Base-by-base conservation (phyloP, 1,140 invertebrate genomes). In the Yoshiicerus persimilis region DNA sequence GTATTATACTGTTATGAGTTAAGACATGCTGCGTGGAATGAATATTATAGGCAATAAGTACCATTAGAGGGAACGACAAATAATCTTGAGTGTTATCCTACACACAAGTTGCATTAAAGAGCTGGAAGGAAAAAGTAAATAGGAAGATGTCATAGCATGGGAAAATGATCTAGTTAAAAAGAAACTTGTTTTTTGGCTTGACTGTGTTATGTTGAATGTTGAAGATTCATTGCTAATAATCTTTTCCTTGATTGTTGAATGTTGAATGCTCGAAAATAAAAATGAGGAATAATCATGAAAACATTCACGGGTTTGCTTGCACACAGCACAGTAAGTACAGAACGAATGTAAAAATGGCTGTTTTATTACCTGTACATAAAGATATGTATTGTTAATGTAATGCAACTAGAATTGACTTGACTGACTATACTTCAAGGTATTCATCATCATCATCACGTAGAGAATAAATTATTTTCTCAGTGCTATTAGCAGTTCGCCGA, bases 391-490 rank as follows among this genome's bases (percentile, higher is more conserved):
- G 66, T 66, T 70, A 70, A 70, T 70, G 66, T 27, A 32, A 32
- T 30, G 10, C 27, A 30, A 70, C 66, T 4, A 56, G 47, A 56
- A 56, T 70, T 70, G 66, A 80, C 70, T 75, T 30, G 66, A 64
- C 56, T 64, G n/a, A n/a, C n/a, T n/a, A n/a, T 32, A 38, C n/a
- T 83, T 32, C 23, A 34, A 80, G 75, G 75, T 80, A 80, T 84
- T 47, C 39, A 84, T 84, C 25, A 47, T 62, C 83, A 84, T 62
- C 38, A 47, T 84, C 83, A 56, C 38, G 38, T 84, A 41, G 38
- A 84, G 47, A 84, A 41, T 84, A 47, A 84, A 84, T 84, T 62
- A 84, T 84, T 84, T 80, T 80, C 75, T 80, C 75, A 80, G 75
- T 36, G 75, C 75, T 80, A 80, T 80, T 80, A 80, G 75, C 75